phyloP scores from a whole-genome alignment of 2,797 vertebrate genomes.

The Sorex maritimensis region DNA sequence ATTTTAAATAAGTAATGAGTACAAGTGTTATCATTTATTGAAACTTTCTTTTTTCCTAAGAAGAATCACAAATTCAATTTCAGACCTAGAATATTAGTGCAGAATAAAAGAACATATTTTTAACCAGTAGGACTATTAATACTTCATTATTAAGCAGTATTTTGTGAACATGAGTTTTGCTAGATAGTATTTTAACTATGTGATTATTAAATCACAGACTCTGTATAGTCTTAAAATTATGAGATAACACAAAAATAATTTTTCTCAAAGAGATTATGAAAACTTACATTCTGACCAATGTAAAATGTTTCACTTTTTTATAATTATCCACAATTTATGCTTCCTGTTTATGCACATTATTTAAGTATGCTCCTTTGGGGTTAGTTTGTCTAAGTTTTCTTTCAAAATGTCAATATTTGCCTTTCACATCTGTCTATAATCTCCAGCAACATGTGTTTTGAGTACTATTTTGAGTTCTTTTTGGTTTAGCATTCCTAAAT shows the following conservation, averaged over 20 bases:
- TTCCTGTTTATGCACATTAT: neutral
- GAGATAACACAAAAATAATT: neutral
- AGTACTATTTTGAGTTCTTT: too few species aligned
- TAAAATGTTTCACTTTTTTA: neutral
- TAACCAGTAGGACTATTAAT: neutral
- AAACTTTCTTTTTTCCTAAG: neutral
- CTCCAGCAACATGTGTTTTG: neutral
- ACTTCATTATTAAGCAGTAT: constrained; percentile 18
- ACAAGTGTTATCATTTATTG: neutral
- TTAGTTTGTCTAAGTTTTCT: neutral
- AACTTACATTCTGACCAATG: neutral
- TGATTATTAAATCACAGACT: neutral
- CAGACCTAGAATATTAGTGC: constrained; percentile 5
- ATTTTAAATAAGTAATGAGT: constrained; percentile 40
- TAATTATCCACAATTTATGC: neutral
- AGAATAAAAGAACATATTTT: constrained; percentile 48
- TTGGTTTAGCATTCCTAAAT: too few species aligned
- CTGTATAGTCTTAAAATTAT: neutral
- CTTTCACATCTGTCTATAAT: neutral
- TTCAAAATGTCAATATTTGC: neutral
- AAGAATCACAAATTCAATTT: constrained; percentile 23
- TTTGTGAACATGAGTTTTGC: neutral
- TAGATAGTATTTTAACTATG: neutral
- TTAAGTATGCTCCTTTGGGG: neutral
- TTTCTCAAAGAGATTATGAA: neutral